A percentile compares a stretch with the other conserved stretches of the same genome.
Conservation (phyloP, 2,113 vertebrate species). For the Steatornis caripensis region DNA sequence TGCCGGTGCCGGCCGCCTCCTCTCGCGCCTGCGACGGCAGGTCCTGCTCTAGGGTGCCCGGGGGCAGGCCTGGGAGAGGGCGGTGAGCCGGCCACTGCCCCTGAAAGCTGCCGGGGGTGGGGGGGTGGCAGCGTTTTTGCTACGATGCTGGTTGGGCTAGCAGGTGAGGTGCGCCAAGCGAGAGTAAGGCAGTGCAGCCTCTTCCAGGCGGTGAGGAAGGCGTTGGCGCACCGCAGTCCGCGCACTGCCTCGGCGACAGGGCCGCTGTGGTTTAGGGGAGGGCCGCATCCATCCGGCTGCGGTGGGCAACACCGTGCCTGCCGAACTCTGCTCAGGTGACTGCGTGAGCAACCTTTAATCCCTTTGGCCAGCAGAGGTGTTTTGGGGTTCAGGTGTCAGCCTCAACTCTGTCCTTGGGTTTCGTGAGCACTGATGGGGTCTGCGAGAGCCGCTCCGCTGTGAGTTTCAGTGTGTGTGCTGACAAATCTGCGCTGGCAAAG, state of each 20-base stretch:
- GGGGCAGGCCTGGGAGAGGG: neutral
- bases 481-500: neutral
- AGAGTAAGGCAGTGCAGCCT: accelerated
- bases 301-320: accelerated
- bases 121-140: too few relatives aligned
- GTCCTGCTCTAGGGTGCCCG: neutral
- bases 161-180: accelerated
- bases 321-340: accelerated
- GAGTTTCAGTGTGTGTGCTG: accelerated
- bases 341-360: accelerated
- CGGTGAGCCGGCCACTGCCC: accelerated
- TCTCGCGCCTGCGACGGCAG: neutral
- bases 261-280: accelerated
- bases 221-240: accelerated
- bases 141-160: accelerated
- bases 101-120: neutral
- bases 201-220: too few relatives aligned
- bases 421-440: accelerated
- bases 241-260: accelerated
- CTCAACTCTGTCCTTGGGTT: accelerated
- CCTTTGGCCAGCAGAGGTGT: neutral
- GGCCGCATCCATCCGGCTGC: accelerated
- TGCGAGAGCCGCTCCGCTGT: neutral
- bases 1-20: neutral
- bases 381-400: accelerated